Conservation (phyloP, 2,888 invertebrate species). For the Sinhomidia bicolor region DNA sequence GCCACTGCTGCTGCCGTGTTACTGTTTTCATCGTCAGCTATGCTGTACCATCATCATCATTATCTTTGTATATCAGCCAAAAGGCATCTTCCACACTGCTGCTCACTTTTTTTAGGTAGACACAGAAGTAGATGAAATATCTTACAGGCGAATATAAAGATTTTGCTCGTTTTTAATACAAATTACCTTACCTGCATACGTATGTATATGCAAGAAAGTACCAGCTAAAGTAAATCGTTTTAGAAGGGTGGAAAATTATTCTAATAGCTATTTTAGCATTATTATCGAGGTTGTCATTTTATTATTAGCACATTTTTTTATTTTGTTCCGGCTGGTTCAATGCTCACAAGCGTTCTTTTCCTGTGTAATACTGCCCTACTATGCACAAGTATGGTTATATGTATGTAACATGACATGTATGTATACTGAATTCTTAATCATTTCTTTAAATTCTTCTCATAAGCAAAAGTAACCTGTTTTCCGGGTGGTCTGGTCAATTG, state of each 20-base stretch:
- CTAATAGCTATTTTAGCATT: background rate
- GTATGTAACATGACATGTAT: too few species aligned
- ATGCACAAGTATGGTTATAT: too few species aligned
- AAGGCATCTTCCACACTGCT: conserved; percentile 14
- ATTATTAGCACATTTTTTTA: background rate
- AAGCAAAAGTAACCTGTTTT: background rate
- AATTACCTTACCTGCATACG: too few species aligned
- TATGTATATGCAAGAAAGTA: background rate
- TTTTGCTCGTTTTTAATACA: background rate
- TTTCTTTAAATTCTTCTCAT: background rate
- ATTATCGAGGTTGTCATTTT: background rate
- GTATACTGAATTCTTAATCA: too few species aligned
- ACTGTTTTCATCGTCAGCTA: conserved; percentile 14
- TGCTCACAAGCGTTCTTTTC: background rate
- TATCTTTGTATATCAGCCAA: conserved; percentile 7
- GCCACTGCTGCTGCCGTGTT: conserved; percentile 60
- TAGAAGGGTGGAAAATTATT: background rate
- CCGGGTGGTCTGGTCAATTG: conserved; percentile 16
- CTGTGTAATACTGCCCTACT: background rate
- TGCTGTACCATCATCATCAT: conserved; percentile 6
- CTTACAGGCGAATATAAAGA: background rate
- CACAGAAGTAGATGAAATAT: too few species aligned
- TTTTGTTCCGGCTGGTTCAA: background rate
- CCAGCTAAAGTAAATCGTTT: background rate
- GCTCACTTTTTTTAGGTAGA: background rate